These are phyloP conservation scores for Helostoma temminkii DNA, from an alignment of 2,797 vertebrate genomes.

Conservation along the genomic window DNA sequence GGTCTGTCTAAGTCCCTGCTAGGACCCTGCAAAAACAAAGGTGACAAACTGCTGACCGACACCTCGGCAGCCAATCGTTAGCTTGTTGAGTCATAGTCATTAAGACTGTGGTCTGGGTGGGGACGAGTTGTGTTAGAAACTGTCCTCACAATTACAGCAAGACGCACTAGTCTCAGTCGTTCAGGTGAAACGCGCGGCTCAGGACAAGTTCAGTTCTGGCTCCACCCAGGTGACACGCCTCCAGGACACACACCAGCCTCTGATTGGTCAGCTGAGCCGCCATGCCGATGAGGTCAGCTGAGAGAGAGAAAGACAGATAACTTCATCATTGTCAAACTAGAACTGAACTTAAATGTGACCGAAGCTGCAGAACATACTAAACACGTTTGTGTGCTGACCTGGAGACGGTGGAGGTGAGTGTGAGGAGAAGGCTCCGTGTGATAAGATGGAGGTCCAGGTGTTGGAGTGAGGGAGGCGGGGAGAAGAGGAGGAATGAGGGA, in stretches of 20 bases:
- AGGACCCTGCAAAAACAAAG: too few species aligned
- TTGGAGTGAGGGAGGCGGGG: constrained; percentile 68
- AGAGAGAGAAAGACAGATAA: background rate
- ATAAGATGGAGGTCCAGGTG: constrained; percentile 81
- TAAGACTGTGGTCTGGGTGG: too few species aligned
- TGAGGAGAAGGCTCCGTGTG: constrained; percentile 82
- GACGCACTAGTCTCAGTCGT: constrained; percentile 39
- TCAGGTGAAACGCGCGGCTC: constrained; percentile 75
- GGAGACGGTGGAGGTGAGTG: constrained; percentile 78
- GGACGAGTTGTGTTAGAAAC: too few species aligned
- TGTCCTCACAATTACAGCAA: too few species aligned
- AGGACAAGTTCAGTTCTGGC: constrained; percentile 74
- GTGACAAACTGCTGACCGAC: too few species aligned
- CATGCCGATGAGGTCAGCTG: constrained; percentile 80
- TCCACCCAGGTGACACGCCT: constrained; percentile 82
- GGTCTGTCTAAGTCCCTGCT: too few species aligned
- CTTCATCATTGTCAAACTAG: constrained; percentile 1
- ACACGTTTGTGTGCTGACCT: constrained; percentile 62
- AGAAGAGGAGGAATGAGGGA: constrained; percentile 55
- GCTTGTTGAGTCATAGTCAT: too few species aligned
- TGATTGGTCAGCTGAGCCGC: constrained; percentile 78
- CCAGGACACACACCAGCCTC: constrained; percentile 82
- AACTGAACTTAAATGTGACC: too few species aligned
- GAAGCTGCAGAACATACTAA: too few species aligned
- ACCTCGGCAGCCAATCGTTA: too few species aligned